Evolutionary conservation across 2,888 invertebrate genomes (phyloP).

Genomic region (Trachelus stipa): DNA sequence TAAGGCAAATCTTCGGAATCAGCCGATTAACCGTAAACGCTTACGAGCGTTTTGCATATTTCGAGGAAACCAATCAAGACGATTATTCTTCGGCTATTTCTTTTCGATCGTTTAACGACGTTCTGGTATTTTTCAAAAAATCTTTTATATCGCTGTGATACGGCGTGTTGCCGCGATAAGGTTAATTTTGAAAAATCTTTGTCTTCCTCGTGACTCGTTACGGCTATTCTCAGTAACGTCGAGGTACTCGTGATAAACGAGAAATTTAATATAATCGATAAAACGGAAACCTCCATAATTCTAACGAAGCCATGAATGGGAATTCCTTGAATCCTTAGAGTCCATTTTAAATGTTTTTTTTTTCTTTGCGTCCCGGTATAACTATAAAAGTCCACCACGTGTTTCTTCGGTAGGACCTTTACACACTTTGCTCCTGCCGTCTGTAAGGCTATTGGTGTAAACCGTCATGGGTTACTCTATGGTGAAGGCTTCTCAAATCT

Average conservation of each 20-base stretch:
- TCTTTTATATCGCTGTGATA: no score
- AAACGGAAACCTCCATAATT: not conserved
- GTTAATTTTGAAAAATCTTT: no score
- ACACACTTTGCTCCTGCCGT: not conserved
- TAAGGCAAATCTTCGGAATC: not conserved
- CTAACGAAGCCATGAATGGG: not conserved
- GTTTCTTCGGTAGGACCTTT: not conserved
- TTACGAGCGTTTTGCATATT: not conserved
- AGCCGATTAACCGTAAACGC: not conserved
- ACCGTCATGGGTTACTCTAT: not conserved
- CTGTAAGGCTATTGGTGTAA: not conserved
- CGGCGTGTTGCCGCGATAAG: no score
- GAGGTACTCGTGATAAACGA: not conserved
- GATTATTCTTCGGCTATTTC: not conserved
- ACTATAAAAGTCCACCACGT: not conserved
- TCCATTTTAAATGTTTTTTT: not conserved
- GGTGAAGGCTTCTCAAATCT: not conserved
- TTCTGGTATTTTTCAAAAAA: not conserved
- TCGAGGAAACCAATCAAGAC: not conserved
- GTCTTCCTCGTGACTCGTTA: no score
- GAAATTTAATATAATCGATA: not conserved
- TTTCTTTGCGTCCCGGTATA: not conserved
- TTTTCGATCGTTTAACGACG: not conserved
- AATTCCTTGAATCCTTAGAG: not conserved
- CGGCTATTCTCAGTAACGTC: no score